These are phyloP conservation scores for Notothenia rossii DNA, from an alignment of 2,113 vertebrate genomes.

Conservation along the genomic window DNA sequence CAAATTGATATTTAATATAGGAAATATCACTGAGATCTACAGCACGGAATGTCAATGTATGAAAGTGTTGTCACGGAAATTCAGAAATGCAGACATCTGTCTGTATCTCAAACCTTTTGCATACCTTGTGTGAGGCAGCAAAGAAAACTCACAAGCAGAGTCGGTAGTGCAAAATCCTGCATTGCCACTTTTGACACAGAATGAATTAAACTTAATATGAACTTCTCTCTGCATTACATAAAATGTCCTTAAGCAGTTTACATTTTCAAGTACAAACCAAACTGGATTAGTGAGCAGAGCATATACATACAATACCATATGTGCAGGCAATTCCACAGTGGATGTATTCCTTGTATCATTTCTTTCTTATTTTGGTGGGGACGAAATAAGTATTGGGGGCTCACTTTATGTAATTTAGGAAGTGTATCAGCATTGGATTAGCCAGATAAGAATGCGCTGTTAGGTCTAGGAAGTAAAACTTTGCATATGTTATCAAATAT, in stretches of 20 bases:
- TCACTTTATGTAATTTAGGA: not conserved
- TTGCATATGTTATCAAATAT: not conserved
- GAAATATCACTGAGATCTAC: not conserved
- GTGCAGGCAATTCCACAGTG: not conserved
- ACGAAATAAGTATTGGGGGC: not conserved
- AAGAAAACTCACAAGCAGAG: not conserved
- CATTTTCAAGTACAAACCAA: constrained; percentile 17
- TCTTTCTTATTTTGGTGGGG: not conserved
- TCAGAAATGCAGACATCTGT: not conserved
- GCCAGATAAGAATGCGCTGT: not conserved
- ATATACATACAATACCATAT: not conserved
- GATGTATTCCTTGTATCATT: not conserved
- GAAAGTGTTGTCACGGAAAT: not conserved
- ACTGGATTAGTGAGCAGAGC: not conserved
- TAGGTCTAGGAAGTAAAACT: not conserved
- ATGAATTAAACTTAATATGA: constrained; percentile 30
- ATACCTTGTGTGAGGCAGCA: not conserved
- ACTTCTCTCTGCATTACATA: constrained; percentile 10
- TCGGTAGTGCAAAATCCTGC: not conserved
- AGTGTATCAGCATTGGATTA: not conserved
- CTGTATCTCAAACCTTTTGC: not conserved
- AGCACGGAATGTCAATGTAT: not conserved
- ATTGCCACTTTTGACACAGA: not conserved
- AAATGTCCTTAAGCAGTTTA: constrained; percentile 3
- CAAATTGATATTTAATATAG: not conserved